These are phyloP conservation scores for Tauraco hartlaubi DNA, from an alignment of 2,797 vertebrate genomes.

Conservation along the genomic window DNA sequence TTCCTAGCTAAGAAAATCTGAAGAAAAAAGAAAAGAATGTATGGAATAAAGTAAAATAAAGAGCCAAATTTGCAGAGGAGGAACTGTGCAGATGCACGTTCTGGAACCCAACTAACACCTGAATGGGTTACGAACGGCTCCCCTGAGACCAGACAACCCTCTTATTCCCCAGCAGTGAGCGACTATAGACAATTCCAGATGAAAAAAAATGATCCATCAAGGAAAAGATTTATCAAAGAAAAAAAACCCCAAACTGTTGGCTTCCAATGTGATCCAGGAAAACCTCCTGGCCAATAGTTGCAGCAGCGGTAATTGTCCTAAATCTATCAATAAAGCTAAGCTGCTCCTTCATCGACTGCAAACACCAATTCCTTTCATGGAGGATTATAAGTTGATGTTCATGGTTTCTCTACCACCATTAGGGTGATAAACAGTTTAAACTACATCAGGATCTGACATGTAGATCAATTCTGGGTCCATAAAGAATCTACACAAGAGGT, in stretches of 20 bases:
- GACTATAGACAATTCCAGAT: background rate
- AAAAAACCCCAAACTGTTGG: background rate
- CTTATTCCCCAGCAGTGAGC: background rate
- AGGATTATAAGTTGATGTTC: conserved; percentile 79
- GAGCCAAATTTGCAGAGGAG: background rate
- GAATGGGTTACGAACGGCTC: background rate
- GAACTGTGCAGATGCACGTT: background rate
- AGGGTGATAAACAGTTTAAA: conserved; percentile 87
- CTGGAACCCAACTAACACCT: background rate
- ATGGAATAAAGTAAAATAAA: background rate
- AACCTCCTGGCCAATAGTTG: conserved; percentile 69
- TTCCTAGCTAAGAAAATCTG: background rate
- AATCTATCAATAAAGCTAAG: conserved; percentile 78
- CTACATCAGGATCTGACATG: conserved; percentile 83
- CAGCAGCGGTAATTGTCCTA: conserved; percentile 76
- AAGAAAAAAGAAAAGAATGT: background rate
- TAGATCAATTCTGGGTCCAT: conserved; percentile 86
- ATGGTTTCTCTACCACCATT: conserved; percentile 77
- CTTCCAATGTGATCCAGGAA: conserved; percentile 53
- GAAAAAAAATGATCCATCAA: background rate
- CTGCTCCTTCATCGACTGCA: conserved; percentile 76
- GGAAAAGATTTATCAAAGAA: conserved; percentile 48
- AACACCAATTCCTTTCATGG: conserved; percentile 78
- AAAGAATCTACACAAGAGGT: conserved; percentile 83
- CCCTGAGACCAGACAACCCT: background rate